Base-by-base conservation (phyloP, 2,113 vertebrate species). In the Oriolus oriolus region DNA sequence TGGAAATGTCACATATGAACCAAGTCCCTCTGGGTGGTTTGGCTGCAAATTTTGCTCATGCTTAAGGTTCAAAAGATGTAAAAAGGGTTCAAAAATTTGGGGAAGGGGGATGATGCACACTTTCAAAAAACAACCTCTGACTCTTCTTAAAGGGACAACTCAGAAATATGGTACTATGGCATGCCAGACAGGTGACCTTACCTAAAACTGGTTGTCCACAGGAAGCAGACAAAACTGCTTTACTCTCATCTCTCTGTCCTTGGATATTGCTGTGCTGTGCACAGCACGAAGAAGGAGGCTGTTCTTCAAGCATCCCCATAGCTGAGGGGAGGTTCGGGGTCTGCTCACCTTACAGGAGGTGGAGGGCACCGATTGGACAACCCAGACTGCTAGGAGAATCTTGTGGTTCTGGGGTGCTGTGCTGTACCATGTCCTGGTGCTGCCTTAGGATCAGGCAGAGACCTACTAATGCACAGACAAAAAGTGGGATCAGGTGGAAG, bases 301-400 rank as follows among this genome's bases (percentile, higher is more conserved):
- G 4, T 60, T 31, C 42, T 66, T 70, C 57, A 66, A 37, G n/a
- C 16, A 44, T 27, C 7, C 10, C 20, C 1, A 1, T 6, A 49
- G 24, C 24, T 86, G 16, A 24, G 15, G 20, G 35, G 8, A 91
- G 6, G 23, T 56, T 33, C 87, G 37, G 30, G 12, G 16, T 57
- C 59, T 73, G 49, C 26, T 60, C 35, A 64, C 6, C 20, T 81
- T 1, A 1, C 66, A 84, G 28, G 8, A 73, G 27, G 13, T 35
- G 4, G 6, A 59, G 26, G 18, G 18, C 8, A 70, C 21, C 0
- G 0, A 7, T 0, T 1, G 3, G 39, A 37, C 30, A 80, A 28
- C 16, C 10, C 1, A 4, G 24, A 37, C 10, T 3, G 14, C 33
- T 15, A 41, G 64, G 37, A 56, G 18, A 31, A 74, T 35, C 26